Evolutionary conservation across 92 coral and sea anemone species (phyloP), one percentile per base, ranked within the genome.

Genomic region (Desmophyllum pertusum): DNA sequence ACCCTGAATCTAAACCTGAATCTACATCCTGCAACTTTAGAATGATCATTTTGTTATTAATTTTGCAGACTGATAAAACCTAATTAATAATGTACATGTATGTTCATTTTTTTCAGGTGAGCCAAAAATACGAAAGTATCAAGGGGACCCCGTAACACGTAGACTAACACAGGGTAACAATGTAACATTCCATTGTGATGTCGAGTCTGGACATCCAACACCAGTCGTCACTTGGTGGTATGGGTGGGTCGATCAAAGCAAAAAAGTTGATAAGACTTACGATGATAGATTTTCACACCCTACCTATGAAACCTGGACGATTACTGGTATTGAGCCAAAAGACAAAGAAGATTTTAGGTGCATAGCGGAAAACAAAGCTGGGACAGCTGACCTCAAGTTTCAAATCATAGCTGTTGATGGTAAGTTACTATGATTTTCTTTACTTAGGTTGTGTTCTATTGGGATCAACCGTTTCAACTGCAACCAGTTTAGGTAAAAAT

Each of bases 291-390:
- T 1, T 30, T 55, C 86, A 17, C 85, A 81, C 19, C 71, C 86
- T 11, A 53, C 70, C 14, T 57, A 55, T 0, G 79, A 82, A 29
- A 27, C 36, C 3, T 82, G 78, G 78, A 40, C 45, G 14, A 84
- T 84, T n/a, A 84, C 87, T 43, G 67, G 67, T 45, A 7, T 84
- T 21, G 10, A 33, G 8, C 2, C 4, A 7, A 3, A 10, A 6
- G 87, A 84, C n/a, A 2, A 4, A 43, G 66, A 53, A 1, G 38
- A 65, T 25, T 84, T 75, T 69, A 59, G 86, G 38, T 91, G 94
- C 76, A 55, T 81, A 11, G 94, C 98, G 13, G 18, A 3, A 42
- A 94, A 94, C 74, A 5, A 21, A 33, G 93, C 84, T 77, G 98
- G 95, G 4, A 6, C 38, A 64, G 81, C 39, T 13, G 25, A 17